Base-by-base conservation (phyloP, 2,888 invertebrate genomes). In the Macrophya annulata region DNA sequence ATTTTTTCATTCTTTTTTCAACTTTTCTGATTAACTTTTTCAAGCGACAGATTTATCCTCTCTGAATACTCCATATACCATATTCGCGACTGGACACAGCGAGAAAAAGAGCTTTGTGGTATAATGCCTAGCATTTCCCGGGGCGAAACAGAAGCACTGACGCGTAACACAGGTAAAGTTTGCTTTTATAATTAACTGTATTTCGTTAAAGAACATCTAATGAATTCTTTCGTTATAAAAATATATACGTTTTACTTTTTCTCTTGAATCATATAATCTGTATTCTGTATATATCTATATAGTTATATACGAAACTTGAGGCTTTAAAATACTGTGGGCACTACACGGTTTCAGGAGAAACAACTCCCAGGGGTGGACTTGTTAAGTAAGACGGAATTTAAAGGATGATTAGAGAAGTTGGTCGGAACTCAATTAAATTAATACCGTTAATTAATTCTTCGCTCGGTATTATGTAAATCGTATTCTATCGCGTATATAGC, bases 371-470 rank as follows among this genome's bases (percentile, higher is more conserved):
- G 62, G 62, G 43, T 81, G 21, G 43, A 59, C 59, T 81, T 59
- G 81, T 81, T 62, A 43, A 81, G 40, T 62, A 81, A 81, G 81
- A 62, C 59, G 51, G 55, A 77, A 59, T 81, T 81, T 62, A 81
- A 59, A 59, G 81, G 81, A 62, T 81, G 81, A 81, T 81, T 81
- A 81, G 51, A 62, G 81, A 65, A 65, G 79, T 45, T 81, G 37
- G 21, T 40, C 15, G 8, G 21, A 65, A 85, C 21, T 68, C 65
- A 21, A 85, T 81, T 68, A 25, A 85, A 81, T 79, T 76, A 85
- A 48, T 79, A 81, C 79, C 45, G 48, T 72, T 79, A 48, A 85
- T 85, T 81, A 85, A 85, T 85, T 81, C 48, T 77, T 62, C 65
- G n/a, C 31, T 65, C 25, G 25, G 21, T 43, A 45, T 84, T 84